phyloP scores from a whole-genome alignment of 2,113 vertebrate genomes.

The Rhizomys pruinosus region DNA sequence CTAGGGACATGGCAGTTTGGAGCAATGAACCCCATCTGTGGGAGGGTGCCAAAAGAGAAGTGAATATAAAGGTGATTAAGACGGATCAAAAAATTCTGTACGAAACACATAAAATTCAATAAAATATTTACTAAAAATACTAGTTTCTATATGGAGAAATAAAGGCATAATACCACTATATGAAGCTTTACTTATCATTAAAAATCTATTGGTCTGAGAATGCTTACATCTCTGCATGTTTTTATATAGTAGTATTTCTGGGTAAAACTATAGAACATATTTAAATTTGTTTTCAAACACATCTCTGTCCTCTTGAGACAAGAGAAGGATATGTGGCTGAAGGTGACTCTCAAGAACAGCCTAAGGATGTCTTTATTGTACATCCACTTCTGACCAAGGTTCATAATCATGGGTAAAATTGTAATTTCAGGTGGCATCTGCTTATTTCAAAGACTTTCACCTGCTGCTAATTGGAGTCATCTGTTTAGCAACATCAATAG shows the following conservation, averaged over 20 bases:
- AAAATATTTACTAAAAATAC: too few species aligned
- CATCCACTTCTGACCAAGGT: neutral
- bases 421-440: conserved; percentile 90
- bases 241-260: neutral
- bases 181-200: neutral
- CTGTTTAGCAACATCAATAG: conserved; percentile 94
- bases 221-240: neutral
- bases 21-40: too few species aligned
- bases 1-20: too few species aligned
- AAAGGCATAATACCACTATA: neutral
- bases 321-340: neutral
- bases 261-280: neutral
- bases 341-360: conserved; percentile 50
- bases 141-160: conserved; percentile 1
- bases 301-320: neutral
- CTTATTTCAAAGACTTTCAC: conserved; percentile 97
- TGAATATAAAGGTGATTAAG: too few species aligned
- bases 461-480: conserved; percentile 93
- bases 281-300: conserved; percentile 44
- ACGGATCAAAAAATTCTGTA: too few species aligned
- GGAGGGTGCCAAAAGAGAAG: too few species aligned
- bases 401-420: conserved; percentile 53
- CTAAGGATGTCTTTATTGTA: neutral
- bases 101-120: too few species aligned
- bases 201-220: neutral